A percentile compares a stretch with the other conserved stretches of the same genome.
These are phyloP conservation scores for Vesta saturnalis DNA, from an alignment of 2,888 invertebrate genomes.

Conservation along the genomic window DNA sequence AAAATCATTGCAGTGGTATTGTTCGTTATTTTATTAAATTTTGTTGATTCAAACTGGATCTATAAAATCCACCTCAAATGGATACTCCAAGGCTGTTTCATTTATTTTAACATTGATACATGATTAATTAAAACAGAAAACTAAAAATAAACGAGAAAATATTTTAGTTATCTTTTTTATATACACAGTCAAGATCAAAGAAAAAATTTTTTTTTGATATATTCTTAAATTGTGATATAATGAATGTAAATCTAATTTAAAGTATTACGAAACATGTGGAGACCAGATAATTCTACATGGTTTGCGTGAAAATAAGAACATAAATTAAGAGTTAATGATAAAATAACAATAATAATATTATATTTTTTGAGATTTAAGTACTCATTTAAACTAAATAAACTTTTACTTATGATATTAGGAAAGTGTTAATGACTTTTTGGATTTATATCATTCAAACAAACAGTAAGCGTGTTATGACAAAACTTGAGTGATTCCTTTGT, in stretches of 20 bases:
- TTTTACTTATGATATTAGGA: constrained; percentile 25
- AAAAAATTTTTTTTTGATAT: not conserved
- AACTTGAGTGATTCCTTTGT: constrained; percentile 46
- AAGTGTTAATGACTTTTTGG: constrained; percentile 36
- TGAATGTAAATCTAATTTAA: constrained; percentile 9
- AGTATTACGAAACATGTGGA: constrained; percentile 23
- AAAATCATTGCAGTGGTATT: constrained; percentile 7
- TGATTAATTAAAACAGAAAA: constrained; percentile 1
- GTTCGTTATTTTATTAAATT: constrained; percentile 45
- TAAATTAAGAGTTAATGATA: constrained; percentile 34
- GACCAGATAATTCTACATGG: constrained; percentile 12
- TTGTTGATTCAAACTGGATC: constrained; percentile 39
- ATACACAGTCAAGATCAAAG: not conserved
- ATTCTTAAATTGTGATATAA: not conserved
- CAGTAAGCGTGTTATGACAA: constrained; percentile 45
- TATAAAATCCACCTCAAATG: constrained; percentile 55
- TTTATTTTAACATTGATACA: constrained; percentile 1
- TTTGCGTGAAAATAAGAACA: constrained; percentile 5
- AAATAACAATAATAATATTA: constrained; percentile 28
- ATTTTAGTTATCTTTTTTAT: constrained; percentile 35
- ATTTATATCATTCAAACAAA: constrained; percentile 35
- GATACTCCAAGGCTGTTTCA: constrained; percentile 48
- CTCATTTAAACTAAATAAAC: constrained; percentile 29
- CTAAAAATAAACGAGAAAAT: constrained; percentile 41
- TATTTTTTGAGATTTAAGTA: constrained; percentile 23